phyloP scores from a whole-genome alignment of 2,888 invertebrate species.

The Acrobeloides nanus region DNA sequence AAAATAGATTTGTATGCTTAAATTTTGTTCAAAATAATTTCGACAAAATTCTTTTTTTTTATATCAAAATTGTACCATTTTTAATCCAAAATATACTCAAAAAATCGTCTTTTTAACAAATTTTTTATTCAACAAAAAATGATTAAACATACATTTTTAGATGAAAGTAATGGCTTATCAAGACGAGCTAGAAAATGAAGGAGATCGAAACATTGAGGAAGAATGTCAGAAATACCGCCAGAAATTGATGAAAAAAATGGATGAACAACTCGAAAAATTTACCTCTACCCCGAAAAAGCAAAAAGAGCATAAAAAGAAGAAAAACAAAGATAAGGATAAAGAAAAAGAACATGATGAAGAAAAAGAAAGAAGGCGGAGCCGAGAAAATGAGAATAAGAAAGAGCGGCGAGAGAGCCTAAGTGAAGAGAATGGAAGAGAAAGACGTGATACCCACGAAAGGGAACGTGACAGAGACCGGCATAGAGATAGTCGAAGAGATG shows the following conservation, averaged over 20 bases:
- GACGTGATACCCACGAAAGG: no score
- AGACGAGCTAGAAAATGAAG: conserved; percentile 42
- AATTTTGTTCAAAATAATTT: conserved; percentile 14
- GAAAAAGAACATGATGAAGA: conserved; percentile 2
- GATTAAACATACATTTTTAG: no score
- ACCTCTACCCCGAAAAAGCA: not conserved
- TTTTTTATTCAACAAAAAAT: no score
- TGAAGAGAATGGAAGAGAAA: no score
- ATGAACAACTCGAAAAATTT: conserved; percentile 18
- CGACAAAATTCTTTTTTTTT: no score
- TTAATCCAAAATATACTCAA: no score
- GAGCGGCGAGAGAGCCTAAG: no score
- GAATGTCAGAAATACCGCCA: conserved; percentile 27
- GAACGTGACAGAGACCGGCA: no score
- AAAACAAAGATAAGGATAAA: not conserved
- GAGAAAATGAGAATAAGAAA: not conserved
- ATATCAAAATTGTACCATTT: no score
- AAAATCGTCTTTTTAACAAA: no score
- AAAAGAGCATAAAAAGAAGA: conserved; percentile 1
- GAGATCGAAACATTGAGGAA: conserved; percentile 27
- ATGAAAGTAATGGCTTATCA: conserved; percentile 42
- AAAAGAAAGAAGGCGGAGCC: conserved; percentile 4
- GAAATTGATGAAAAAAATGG: conserved; percentile 23
- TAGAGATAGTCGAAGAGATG: no score
- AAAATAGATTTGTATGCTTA: no score